A percentile compares a stretch with the other conserved stretches of the same genome.
Evolutionary conservation across 2,797 vertebrate species (phyloP).

Genomic region (Argya squamiceps): DNA sequence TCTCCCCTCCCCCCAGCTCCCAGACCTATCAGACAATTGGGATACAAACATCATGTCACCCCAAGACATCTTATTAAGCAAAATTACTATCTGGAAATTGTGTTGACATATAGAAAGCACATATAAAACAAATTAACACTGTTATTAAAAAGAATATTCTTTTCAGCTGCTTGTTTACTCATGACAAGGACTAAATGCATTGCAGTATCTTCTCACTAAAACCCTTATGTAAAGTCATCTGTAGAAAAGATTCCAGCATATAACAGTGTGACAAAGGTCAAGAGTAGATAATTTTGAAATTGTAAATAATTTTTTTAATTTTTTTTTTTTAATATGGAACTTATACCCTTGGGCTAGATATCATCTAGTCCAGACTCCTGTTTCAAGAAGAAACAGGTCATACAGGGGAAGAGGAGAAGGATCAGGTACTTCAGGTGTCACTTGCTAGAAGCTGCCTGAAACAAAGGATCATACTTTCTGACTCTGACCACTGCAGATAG

Average conservation of each 20-base stretch:
- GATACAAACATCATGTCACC: too few species aligned
- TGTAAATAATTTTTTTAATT: neutral
- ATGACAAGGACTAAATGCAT: neutral
- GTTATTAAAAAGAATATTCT: neutral
- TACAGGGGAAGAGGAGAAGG: neutral
- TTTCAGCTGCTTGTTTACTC: neutral
- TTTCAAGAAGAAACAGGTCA: neutral
- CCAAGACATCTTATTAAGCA: too few species aligned
- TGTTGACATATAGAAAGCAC: neutral
- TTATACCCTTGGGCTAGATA: neutral
- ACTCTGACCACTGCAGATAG: neutral
- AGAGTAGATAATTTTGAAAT: neutral
- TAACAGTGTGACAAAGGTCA: neutral
- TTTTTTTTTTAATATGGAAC: neutral
- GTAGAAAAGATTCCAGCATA: neutral
- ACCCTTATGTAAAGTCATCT: neutral
- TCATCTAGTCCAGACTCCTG: neutral
- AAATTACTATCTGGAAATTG: neutral
- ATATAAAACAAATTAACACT: neutral
- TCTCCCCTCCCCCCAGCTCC: too few species aligned
- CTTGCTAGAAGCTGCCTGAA: neutral
- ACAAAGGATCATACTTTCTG: neutral
- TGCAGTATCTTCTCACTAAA: neutral
- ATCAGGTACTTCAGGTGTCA: neutral
- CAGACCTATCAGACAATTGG: too few species aligned